Base-by-base conservation (phyloP, 2,888 invertebrate species). In the Aethes cnicana region DNA sequence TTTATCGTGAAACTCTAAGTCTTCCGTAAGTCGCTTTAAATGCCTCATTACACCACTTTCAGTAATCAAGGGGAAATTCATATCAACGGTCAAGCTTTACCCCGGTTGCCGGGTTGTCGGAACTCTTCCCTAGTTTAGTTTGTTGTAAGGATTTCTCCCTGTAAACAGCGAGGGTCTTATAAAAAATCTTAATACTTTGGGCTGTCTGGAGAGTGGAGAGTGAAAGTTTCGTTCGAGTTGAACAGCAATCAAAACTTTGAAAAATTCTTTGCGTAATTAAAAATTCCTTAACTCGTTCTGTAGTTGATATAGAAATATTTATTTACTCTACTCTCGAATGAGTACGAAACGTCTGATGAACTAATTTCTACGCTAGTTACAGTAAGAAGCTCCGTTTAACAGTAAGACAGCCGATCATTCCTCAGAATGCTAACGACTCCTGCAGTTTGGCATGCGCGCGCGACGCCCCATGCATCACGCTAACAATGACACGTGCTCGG, bases 181-280 rank as follows among this genome's bases (percentile, higher is more conserved):
- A 75, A 77, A 77, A 80, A 82, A 76, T 71, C 66, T 75, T 78
- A 70, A 73, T 75, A 74, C 73, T 68, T 63, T 49, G 66, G 62
- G 63, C 65, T 61, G 63, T 47, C 60, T 58, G 62, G 54, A 60
- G 68, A 72, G 68, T 58, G 62, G 54, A 60, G 68, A 72, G 68
- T 59, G 61, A 77, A 79, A 78, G 69, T 81, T 71, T 69, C 66
- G 68, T 71, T 67, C 65, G 65, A 67, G 71, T 68, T 60, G 48
- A 56, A 57, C 64, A 69, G 74, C 72, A 76, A 79, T 80, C 75
- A 74, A 61, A 75, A 73, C 74, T 77, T 71, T 69, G 72, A 70
- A 75, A 81, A 72, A 76, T 71, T 64, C 71, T 78, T 73, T 70
- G 59, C 60, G 67, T 76, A 77, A 80, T 82, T 78, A 80, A 80